Evolutionary conservation across 1,140 invertebrate species (phyloP), one percentile per base, ranked within the genome.

Genomic region (Bombus breviceps): DNA sequence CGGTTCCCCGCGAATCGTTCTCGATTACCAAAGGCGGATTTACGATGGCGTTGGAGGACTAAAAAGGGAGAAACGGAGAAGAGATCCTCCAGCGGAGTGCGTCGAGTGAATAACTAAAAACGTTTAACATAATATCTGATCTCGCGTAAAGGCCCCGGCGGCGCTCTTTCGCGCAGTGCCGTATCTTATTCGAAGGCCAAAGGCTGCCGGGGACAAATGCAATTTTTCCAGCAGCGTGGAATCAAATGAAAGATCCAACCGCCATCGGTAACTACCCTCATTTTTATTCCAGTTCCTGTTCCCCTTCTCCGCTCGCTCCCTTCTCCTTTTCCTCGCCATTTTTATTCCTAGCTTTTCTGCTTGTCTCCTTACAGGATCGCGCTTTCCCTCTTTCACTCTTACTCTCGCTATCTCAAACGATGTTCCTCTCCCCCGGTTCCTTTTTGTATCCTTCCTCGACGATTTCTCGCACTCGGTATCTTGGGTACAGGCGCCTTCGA

Each of bases 71-170:
- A 15, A 3, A 39, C 3, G 25, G 1, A 64, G 66, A 81, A 37
- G 28, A 66, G 62, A 43, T 59, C 41, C 78, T 34, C 10, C 39
- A 3, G 81, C 83, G 83, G 84, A 85, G 47, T 80, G 87, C 88
- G 87, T 77, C 90, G 92, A 93, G 89, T 92, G 92, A 93, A 93
- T 93, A 92, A 91, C 92, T 92, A 90, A 90, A 90, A 91, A 92
- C 92, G 92, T 89, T 93, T 93, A 93, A 93, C 92, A 93, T 93
- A 93, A 93, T 93, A 93, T 93, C 93, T 91, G 92, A 93, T 93
- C 90, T 88, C 87, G 87, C 88, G 88, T 78, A 91, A 92, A 81
- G 80, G 80, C 83, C 91, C 92, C 88, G 86, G 73, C 84, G 89
- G 91, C 91, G 87, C 85, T 88, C 90, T 88, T 90, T 88, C 82